Percentiles rank a stretch among this genome's conserved stretches.
Evolutionary conservation across 2,888 invertebrate species (phyloP).

Genomic region (Spialia ferax): DNA sequence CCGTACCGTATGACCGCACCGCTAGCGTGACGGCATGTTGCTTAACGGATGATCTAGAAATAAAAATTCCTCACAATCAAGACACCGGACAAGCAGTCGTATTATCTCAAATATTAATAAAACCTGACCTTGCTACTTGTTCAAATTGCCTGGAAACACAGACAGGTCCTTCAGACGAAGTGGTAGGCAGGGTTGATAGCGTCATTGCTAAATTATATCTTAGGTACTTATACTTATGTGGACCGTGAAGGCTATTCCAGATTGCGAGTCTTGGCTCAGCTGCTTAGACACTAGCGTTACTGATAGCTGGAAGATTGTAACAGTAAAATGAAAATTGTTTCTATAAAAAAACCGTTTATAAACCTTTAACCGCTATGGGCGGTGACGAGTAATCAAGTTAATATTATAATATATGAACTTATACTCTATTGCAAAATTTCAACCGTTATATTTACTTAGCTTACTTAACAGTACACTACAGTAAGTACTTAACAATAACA

Average conservation of each 20-base stretch:
- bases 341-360: not conserved
- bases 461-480: no score
- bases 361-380: not conserved
- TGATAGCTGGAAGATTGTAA: not conserved
- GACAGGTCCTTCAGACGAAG: slow-evolving; percentile 54
- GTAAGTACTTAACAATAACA: no score
- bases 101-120: slow-evolving; percentile 54
- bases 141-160: slow-evolving; percentile 68
- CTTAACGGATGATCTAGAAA: slow-evolving; percentile 36
- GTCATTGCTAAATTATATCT: slow-evolving; percentile 63
- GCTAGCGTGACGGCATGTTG: slow-evolving; percentile 34
- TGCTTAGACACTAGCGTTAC: slow-evolving; percentile 8
- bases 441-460: no score
- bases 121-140: slow-evolving; percentile 71
- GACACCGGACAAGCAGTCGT: slow-evolving; percentile 31
- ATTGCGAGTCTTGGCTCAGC: slow-evolving; percentile 29
- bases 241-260: slow-evolving; percentile 69
- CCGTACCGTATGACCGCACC: slow-evolving; percentile 23
- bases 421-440: no score
- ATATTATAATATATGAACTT: no score
- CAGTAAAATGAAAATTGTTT: not conserved
- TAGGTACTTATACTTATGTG: no score
- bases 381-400: not conserved
- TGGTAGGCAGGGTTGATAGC: slow-evolving; percentile 53
- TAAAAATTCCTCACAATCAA: slow-evolving; percentile 37